Base-by-base conservation (phyloP, 2,888 invertebrate genomes). In the Acheta domesticus region DNA sequence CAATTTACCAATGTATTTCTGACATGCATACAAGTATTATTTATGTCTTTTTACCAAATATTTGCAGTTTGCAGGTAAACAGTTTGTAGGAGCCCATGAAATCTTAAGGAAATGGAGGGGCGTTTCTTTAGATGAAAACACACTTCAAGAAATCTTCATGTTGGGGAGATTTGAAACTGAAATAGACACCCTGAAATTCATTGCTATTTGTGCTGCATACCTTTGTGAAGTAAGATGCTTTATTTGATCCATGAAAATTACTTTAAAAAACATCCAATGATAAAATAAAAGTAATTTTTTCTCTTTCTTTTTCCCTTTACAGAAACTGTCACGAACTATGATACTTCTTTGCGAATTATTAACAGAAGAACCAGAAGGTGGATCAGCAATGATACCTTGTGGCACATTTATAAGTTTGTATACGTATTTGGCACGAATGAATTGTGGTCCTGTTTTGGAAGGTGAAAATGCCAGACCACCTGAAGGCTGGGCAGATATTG, bases 281-380 rank as follows among this genome's bases (percentile, higher is more conserved):
- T 36, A 8, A 36, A 36, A 36, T 36, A 36, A 36, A 36, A 8
- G 8, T 8, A 23, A 1, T 36, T 36, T 5, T 36, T 36, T 36
- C 36, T 36, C 36, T 62, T 62, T 16, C 62, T 62, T 62, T 62
- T n/a, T 12, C 11, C 62, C 62, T 62, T 19, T 19, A 11, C n/a
- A 62, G 62, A 62, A 19, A 62, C 11, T 62, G n/a, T 62, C 62
- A 14, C 14, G 62, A 84, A 93, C 95, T 0, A 94, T 96, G 94
- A 91, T 92, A 76, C 88, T 93, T 82, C 88, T 95, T 23, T 96
- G 96, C 85, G 94, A 96, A 85, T 89, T 94, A 0, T 87, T 95
- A 78, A 94, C 95, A 0, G 92, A 93, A 82, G 95, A 96, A 84
- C 93, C 95, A 0, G 95, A 95, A 80, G 96, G 96, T 1, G 95